Conservation (phyloP, 2,797 vertebrate genomes). For the Ctenosaura bakeri region DNA sequence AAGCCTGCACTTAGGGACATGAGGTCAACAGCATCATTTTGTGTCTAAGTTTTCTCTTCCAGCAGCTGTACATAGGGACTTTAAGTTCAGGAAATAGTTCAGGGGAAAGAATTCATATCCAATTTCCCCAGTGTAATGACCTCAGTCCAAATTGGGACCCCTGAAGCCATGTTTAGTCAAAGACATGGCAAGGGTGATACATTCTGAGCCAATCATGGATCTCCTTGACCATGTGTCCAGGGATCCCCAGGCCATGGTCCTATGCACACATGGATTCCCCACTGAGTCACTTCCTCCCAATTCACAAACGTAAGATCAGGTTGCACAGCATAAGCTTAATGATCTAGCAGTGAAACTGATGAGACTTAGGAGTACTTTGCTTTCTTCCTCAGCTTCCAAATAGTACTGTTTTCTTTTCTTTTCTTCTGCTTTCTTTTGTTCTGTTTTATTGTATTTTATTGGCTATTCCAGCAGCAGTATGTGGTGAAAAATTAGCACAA, state of each 20-base stretch:
- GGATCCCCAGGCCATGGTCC: not conserved
- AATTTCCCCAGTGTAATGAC: not conserved
- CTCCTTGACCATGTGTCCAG: not conserved
- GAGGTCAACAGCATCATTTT: not conserved
- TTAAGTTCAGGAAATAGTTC: not conserved
- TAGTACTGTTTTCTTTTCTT: not conserved
- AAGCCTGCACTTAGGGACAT: not conserved
- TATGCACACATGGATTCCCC: no score
- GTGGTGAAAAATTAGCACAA: constrained; percentile 26
- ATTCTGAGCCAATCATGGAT: not conserved
- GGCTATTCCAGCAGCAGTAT: not conserved
- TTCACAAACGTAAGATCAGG: not conserved
- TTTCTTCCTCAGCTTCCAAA: not conserved
- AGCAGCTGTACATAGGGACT: not conserved
- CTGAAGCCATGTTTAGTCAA: not conserved
- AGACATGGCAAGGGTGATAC: not conserved
- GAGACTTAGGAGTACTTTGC: not conserved
- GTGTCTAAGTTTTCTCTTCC: not conserved
- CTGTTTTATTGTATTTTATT: no score
- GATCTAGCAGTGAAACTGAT: not conserved
- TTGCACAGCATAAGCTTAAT: not conserved
- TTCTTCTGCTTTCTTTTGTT: no score
- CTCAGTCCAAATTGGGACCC: not conserved
- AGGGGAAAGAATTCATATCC: not conserved
- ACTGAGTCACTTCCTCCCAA: not conserved